phyloP scores from a whole-genome alignment of 2,113 vertebrate genomes.

The Phaethornis superciliosus region DNA sequence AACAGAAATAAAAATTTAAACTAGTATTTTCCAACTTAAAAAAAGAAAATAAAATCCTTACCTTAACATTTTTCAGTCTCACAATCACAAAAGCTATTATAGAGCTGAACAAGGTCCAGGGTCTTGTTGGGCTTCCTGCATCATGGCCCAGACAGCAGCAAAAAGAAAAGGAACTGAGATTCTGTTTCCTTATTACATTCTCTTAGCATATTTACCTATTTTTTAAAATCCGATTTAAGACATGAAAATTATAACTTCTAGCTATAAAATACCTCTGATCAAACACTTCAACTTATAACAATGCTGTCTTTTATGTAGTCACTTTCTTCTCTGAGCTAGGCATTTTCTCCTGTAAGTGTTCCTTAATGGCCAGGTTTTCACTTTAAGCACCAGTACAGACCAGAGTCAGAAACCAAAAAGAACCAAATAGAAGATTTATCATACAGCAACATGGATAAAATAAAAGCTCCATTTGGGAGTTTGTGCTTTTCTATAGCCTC shows the following conservation, averaged over 20 bases:
- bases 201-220: not conserved
- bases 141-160: not conserved
- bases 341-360: not conserved
- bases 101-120: not conserved
- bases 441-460: not conserved
- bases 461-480: not conserved
- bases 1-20: not conserved
- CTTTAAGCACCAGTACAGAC: not conserved
- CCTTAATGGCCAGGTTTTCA: not conserved
- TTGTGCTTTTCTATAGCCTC: constrained; percentile 27
- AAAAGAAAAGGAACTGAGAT: not conserved
- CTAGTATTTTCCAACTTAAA: not conserved
- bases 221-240: not conserved
- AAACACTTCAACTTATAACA: not conserved
- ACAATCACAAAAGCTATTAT: not conserved
- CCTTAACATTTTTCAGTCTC: not conserved
- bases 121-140: not conserved
- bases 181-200: not conserved
- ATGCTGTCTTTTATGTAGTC: not conserved
- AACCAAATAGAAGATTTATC: not conserved
- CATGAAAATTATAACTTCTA: not conserved
- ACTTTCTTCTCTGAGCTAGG: not conserved
- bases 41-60: not conserved
- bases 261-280: not conserved
- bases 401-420: not conserved